phyloP scores from a whole-genome alignment of 2,797 vertebrate species.

The Propithecus perrieri region DNA sequence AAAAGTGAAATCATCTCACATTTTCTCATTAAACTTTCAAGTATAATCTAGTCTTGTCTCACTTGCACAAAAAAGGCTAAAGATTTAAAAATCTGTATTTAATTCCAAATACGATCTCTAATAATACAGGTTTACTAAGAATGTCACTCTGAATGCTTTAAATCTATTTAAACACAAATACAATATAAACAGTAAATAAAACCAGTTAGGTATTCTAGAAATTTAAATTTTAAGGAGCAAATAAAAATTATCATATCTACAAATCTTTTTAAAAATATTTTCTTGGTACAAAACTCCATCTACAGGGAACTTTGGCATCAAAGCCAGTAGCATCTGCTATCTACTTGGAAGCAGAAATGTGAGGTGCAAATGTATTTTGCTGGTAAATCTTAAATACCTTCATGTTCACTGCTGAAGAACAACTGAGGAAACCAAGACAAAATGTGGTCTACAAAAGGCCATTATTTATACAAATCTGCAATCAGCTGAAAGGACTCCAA shows the following conservation, averaged over 20 bases:
- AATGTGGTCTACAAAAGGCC: constrained; percentile 1
- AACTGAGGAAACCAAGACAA: constrained; percentile 18
- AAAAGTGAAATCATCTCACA: not conserved
- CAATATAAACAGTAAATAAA: constrained; percentile 11
- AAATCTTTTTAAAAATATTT: constrained; percentile 53
- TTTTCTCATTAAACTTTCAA: constrained; percentile 33
- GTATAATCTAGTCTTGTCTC: not conserved
- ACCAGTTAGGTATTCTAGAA: not conserved
- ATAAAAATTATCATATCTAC: constrained; percentile 36
- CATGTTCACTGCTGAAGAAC: constrained; percentile 3
- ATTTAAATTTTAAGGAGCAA: constrained; percentile 51
- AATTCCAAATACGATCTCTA: not conserved
- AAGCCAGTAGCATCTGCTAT: constrained; percentile 26
- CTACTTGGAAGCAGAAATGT: constrained; percentile 26
- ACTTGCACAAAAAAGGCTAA: constrained; percentile 18
- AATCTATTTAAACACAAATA: not conserved
- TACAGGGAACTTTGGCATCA: constrained; percentile 48
- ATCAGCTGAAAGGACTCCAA: not conserved
- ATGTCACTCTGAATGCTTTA: not conserved
- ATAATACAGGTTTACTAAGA: not conserved
- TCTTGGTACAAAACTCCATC: constrained; percentile 49
- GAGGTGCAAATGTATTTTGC: constrained; percentile 11
- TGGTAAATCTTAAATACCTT: constrained; percentile 53
- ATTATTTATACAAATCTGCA: constrained; percentile 10
- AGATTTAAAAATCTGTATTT: constrained; percentile 13